Base-by-base conservation (phyloP, 2,797 vertebrate genomes). In the Peromyscus attwateri region DNA sequence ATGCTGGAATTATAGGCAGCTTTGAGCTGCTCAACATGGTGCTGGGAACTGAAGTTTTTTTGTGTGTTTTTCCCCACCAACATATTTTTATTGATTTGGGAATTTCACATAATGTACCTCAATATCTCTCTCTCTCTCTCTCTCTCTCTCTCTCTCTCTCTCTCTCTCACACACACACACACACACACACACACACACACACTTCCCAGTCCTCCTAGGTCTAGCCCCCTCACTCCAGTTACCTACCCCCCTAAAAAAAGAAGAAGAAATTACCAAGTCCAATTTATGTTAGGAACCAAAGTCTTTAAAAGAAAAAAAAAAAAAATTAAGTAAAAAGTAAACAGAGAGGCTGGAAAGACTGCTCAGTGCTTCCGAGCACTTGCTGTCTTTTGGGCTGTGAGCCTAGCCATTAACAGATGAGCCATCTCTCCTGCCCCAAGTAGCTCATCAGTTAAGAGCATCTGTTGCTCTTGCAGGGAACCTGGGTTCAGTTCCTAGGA, bases 321-420 rank as follows among this genome's bases (percentile, higher is more conserved):
- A 90, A 96, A 92, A 95, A 71, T 7, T 31, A 93, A 94, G 46
- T 87, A 92, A 92, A 95, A 96, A 84, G 57, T 70, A n/a, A 49
- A 70, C 11, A 17, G 17, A 46, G 40, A 19, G 62, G 19, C 14
- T 85, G 29, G 60, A 11, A 83, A 46, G 81, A 31, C 81, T 64
- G 60, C 16, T 43, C 60, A 64, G 81, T 19, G 37, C 37, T 84
- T 84, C 66, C 13, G 40, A 64, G 25, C 60, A 64, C 81, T 46
- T 46, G 82, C 57, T 84, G 40, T 43, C 82, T 34, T 23, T 64
- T 21, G 21, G 40, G 40, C 2, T 66, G 62, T 62, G 57, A 83
- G 37, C n/a, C n/a, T 17, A 8, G 1, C 37, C 57, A 9, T 60
- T 82, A 27, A 37, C 79, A 25, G 60, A 62, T 4, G 37, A 31